Percentiles rank a stretch among this genome's conserved stretches.
Conservation (phyloP, 2,113 vertebrate species). For the Glaucomys volans region DNA sequence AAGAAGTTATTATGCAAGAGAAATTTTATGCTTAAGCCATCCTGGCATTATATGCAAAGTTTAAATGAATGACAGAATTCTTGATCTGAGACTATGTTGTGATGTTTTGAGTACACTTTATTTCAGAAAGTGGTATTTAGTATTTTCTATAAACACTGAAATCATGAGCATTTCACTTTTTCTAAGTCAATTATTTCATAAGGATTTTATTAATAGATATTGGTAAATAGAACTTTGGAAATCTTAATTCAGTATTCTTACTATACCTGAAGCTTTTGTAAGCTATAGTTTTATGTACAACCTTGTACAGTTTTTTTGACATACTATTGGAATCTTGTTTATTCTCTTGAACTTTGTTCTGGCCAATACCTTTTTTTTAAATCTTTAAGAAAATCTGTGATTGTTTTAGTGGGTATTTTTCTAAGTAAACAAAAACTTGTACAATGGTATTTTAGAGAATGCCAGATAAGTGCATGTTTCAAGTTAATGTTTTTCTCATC, state of each 20-base stretch:
- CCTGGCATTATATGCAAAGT: constrained; percentile 68
- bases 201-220: constrained; percentile 75
- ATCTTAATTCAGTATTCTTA: constrained; percentile 76
- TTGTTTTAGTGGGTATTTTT: constrained; percentile 85
- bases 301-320: constrained; percentile 83
- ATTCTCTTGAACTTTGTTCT: constrained; percentile 83
- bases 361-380: constrained; percentile 82
- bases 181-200: constrained; percentile 76
- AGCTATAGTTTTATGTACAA: constrained; percentile 79
- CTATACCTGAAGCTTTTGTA: constrained; percentile 75
- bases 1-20: constrained; percentile 27
- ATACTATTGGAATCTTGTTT: constrained; percentile 81
- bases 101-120: constrained; percentile 74
- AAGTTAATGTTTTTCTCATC: constrained; percentile 70
- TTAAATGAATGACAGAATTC: constrained; percentile 71
- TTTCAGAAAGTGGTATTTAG: constrained; percentile 68
- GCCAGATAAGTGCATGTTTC: constrained; percentile 84
- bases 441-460: constrained; percentile 81
- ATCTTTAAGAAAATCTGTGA: constrained; percentile 85
- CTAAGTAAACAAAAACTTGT: constrained; percentile 81
- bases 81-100: constrained; percentile 56
- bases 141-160: constrained; percentile 77
- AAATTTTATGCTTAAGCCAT: constrained; percentile 65
- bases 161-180: constrained; percentile 78
- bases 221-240: constrained; percentile 70